Conservation (phyloP, 2,888 invertebrate species). For the Anoplius nigerrimus region DNA sequence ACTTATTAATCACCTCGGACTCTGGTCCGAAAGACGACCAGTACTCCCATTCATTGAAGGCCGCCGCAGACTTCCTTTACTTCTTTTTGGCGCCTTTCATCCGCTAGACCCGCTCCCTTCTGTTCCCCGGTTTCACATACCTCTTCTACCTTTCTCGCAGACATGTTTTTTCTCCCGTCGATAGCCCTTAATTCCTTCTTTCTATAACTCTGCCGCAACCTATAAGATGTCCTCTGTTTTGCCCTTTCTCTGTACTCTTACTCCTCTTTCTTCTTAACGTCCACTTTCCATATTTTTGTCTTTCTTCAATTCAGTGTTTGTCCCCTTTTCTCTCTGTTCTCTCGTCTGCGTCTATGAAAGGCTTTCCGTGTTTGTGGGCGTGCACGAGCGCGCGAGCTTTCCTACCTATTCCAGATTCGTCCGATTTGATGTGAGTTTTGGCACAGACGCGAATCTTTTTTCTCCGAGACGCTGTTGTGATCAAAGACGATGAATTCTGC, state of each 20-base stretch:
- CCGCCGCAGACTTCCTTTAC: constrained; percentile 47
- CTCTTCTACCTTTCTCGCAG: background rate
- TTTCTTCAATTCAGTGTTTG: background rate
- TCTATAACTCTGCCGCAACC: constrained; percentile 7
- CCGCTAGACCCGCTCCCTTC: constrained; percentile 48
- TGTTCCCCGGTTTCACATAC: background rate
- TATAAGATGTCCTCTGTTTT: background rate
- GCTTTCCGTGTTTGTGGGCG: too few relatives aligned
- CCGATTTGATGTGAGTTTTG: constrained; percentile 2
- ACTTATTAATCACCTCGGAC: constrained; percentile 60
- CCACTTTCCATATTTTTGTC: background rate
- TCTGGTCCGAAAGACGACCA: constrained; percentile 50
- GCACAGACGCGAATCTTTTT: constrained; percentile 24
- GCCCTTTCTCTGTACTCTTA: constrained; percentile 5
- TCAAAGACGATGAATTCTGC: background rate
- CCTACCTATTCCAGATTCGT: too few relatives aligned
- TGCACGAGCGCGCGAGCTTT: too few relatives aligned
- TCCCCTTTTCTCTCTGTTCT: constrained; percentile 5
- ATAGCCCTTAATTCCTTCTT: constrained; percentile 10
- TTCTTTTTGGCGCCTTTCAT: constrained; percentile 56
- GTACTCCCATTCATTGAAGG: constrained; percentile 54
- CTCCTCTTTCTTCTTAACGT: background rate
- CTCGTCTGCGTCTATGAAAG: background rate
- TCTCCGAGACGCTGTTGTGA: constrained; percentile 22
- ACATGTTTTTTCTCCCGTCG: constrained; percentile 3